Evolutionary conservation across 2,113 vertebrate genomes (phyloP), one percentile per base, ranked within the genome.

Genomic region (Camarhynchus parvulus): DNA sequence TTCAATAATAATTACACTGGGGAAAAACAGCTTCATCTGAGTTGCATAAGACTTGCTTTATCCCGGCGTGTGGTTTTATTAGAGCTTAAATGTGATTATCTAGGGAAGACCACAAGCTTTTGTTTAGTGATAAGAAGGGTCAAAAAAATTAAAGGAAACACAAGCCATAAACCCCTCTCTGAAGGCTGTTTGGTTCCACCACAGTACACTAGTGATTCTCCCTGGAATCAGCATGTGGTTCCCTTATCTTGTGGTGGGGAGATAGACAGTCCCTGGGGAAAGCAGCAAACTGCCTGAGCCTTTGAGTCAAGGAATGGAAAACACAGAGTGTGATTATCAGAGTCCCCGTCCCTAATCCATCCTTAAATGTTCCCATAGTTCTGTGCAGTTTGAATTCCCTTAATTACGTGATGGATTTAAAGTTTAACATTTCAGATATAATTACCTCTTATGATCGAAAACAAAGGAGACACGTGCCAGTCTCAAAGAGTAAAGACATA

Each of bases 381-480:
- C 76, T 95, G 47, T 95, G 46, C 53, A 83, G 72, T 94, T 72
- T 92, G 82, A 92, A 93, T 97, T 97, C 84, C 89, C 35, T 96
- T 97, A 97, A 96, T 90, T 92, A 64, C 3, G 25, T 91, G 78
- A 94, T 79, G 69, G 97, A 89, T 97, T 97, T 97, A 97, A 55
- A 95, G 90, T 92, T 98, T 95, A 96, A 90, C 94, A 95, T 96
- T 97, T 96, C 87, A 94, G 98, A 96, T 98, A 97, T 97, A 99
- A 98, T 98, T 97, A 97, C 97, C 96, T 97, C 97, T 95, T 95
- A 97, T 97, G 97, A 98, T 98, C 53, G 56, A 98, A 98, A 98
- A 97, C 91, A 97, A 97, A 97, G 86, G 70, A 96, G 96, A 80
- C 68, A 55, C 91, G 97, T 98, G 98, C 98, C 97, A 98, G 92